These are phyloP conservation scores for Epinephelus fuscoguttatus DNA, from an alignment of 2,113 vertebrate genomes.

Conservation along the genomic window DNA sequence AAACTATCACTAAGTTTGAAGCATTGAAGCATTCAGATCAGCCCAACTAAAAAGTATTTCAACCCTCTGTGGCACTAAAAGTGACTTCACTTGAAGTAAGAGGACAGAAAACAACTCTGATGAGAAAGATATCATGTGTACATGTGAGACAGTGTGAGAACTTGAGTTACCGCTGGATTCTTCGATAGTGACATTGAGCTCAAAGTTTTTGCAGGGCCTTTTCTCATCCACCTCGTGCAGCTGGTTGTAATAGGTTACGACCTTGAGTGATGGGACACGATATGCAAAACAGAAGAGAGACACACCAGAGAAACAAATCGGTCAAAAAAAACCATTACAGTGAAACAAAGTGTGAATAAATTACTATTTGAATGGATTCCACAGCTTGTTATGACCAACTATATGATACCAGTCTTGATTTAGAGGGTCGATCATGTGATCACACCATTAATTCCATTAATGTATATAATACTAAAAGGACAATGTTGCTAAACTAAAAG, in stretches of 20 bases:
- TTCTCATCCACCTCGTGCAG: conserved; percentile 78
- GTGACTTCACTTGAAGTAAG: not conserved
- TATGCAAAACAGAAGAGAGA: not conserved
- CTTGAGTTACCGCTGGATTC: conserved; percentile 72
- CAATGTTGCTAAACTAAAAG: not conserved
- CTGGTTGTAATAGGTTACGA: conserved; percentile 86
- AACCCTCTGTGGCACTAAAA: not conserved
- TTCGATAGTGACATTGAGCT: conserved; percentile 74
- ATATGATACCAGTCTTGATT: not conserved
- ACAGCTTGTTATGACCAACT: not conserved
- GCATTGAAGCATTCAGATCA: too few relatives aligned
- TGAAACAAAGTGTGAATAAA: too few relatives aligned
- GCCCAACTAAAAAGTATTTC: not conserved
- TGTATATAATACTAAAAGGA: not conserved
- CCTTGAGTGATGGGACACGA: conserved; percentile 51
- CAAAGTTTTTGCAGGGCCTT: conserved; percentile 75
- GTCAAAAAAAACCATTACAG: not conserved
- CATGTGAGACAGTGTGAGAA: not conserved
- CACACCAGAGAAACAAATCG: not conserved
- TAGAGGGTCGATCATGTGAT: not conserved
- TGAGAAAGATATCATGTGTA: not conserved
- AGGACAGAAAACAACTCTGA: not conserved
- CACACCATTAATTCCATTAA: not conserved
- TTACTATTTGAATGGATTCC: not conserved
- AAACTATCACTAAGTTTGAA: too few relatives aligned